phyloP scores from a whole-genome alignment of 2,888 invertebrate genomes.

The Allolobophora icterica region DNA sequence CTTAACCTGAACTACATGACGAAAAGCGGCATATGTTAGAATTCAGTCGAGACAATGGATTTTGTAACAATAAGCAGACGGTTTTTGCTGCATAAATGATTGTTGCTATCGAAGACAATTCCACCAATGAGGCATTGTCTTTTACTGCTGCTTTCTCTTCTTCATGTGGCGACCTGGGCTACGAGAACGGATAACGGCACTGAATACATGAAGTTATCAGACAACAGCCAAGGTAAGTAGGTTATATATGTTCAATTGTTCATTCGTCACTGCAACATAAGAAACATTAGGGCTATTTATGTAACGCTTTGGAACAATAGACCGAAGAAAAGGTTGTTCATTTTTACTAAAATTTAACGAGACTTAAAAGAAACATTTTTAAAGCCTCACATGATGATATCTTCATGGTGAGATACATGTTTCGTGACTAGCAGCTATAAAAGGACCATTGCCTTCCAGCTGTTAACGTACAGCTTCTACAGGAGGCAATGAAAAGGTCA shows the following conservation, averaged over 20 bases:
- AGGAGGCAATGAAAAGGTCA: no score
- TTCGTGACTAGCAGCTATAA: no score
- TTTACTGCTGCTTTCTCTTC: neutral
- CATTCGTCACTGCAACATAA: neutral
- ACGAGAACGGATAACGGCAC: neutral
- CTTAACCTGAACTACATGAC: no score
- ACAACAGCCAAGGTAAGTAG: neutral
- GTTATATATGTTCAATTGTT: neutral
- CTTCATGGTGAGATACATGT: no score
- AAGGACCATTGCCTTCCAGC: no score
- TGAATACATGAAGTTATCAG: neutral
- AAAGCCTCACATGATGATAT: no score
- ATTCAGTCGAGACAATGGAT: neutral
- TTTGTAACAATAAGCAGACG: neutral
- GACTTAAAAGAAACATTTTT: no score
- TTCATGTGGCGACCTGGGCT: neutral
- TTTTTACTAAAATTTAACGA: no score
- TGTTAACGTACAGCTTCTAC: no score
- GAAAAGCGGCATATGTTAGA: neutral
- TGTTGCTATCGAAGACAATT: neutral
- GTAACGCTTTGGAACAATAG: no score
- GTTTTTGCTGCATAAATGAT: neutral
- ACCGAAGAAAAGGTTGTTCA: no score
- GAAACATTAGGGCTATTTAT: no score
- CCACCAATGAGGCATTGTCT: conserved; percentile 17